Percentiles rank a stretch among this genome's conserved stretches.
Evolutionary conservation across 2,888 invertebrate species (phyloP).

Genomic region (Zygaena filipendulae): DNA sequence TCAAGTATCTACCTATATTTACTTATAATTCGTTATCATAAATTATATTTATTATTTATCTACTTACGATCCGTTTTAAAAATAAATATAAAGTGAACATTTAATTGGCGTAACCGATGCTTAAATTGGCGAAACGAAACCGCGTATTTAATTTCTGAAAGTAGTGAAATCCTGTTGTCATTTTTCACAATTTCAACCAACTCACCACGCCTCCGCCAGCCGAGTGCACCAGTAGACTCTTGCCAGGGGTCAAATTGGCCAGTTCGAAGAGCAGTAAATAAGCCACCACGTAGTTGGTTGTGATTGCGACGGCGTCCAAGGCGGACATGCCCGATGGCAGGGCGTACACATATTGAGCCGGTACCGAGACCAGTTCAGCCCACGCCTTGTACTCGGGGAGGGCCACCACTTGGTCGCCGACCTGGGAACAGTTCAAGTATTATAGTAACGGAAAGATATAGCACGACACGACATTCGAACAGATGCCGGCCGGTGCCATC

Average conservation of each 20-base stretch:
- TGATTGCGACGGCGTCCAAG: conserved; percentile 84
- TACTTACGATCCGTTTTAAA: no score
- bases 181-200: no score
- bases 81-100: no score
- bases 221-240: conserved; percentile 85
- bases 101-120: no score
- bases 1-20: no score
- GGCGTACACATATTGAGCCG: conserved; percentile 82
- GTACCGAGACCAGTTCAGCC: conserved; percentile 86
- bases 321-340: conserved; percentile 80
- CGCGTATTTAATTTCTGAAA: no score
- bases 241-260: conserved; percentile 80
- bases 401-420: conserved; percentile 85
- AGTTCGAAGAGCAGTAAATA: conserved; percentile 87
- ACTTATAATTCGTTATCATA: no score
- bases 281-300: conserved; percentile 88
- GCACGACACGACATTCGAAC: no score
- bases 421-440: conserved; percentile 43
- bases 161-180: no score
- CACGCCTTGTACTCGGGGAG: conserved; percentile 87
- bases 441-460: not conserved
- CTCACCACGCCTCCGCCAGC: conserved; percentile 91
- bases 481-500: no score
- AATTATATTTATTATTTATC: no score
- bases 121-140: no score